Base-by-base conservation (phyloP, 2,888 invertebrate species). In the Lydus trimaculatus region DNA sequence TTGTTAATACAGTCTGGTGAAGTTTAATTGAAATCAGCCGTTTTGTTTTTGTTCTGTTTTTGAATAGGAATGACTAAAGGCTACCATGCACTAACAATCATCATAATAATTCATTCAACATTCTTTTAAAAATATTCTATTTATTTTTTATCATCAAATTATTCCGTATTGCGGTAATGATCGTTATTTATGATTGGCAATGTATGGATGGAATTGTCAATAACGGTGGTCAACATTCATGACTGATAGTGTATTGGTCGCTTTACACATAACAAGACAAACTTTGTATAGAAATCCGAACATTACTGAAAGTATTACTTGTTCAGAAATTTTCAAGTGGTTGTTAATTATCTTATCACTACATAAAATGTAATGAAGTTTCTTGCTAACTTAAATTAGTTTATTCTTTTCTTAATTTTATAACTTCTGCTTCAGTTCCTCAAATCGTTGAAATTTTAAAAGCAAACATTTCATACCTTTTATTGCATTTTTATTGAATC, bases 321-420 rank as follows among this genome's bases (percentile, higher is more conserved):
- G 67, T 67, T 63, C 65, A 60, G 58, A 63, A 67, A 66, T 65
- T 65, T 73, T 73, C 70, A 76, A 79, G 73, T 77, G 78, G 74
- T 72, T 76, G 78, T 81, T 81, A 81, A 81, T 81, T 81, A 81
- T 81, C 80, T 81, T 80, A 81, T 81, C 80, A 80, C 80, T 81
- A 80, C 78, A 80, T 79, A 78, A 79, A 78, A 79, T 56, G 15
- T 82, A 83, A 82, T 83, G 81, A 82, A 83, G 82, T 82, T 83
- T 82, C 82, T 82, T 83, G 81, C 81, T 80, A 83, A 83, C 80
- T 83, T 83, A 82, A 83, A 83, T 83, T 83, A 82, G 80, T 82
- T 82, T 81, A 82, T 82, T 82, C 81, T 79, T 80, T 56, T 56
- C 25, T 28, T 25, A 56, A 81, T 81, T 82, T 80, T 78, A 80